Evolutionary conservation across 2,797 vertebrate species (phyloP), one percentile per base, ranked within the genome.

Genomic region (Pygocentrus nattereri): DNA sequence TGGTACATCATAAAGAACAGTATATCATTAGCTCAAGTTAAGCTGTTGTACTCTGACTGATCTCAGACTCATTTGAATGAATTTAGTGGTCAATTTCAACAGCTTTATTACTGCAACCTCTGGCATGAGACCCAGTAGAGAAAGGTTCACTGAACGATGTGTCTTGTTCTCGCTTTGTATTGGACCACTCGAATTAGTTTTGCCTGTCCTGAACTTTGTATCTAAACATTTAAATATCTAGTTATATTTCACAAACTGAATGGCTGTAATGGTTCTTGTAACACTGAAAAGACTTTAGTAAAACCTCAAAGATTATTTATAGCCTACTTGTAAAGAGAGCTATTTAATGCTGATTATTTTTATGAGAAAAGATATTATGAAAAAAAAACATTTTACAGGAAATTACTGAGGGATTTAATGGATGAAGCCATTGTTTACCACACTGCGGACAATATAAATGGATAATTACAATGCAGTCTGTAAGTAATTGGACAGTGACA

Each of bases 111-210:
- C 74, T 31, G 31, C 11, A 64, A n/a, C 25, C 25, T 18, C 58
- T 82, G 80, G 67, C 74, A 64, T 6, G 31, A 6, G 23, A 30
- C 80, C 74, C n/a, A 82, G 30, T 82, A 23, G 67, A 61, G 31
- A 38, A 82, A 41, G 11, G 74, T 64, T 71, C 56, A 76, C 73
- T 56, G 54, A 34, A 68, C 68, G 8, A 34, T 59, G 25, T 16
- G 0, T 41, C 31, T 15, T 3, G 19, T 0, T n/a, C 31, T 23
- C 5, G 50, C 10, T 30, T 61, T 61, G 61, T 23, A 61, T 61
- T 27, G 58, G 23, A 30, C 11, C 25, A 61, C 23, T 61, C 12
- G 27, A 3, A 61, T 61, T 27, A 61, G 25, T 68, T 68, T 44
- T 68, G 65, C 68, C 10, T 12, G 19, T 23, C 12, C 67, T 47